These are phyloP conservation scores for Ictidomys tridecemlineatus DNA, from an alignment of 2,113 vertebrate species.

Conservation along the genomic window DNA sequence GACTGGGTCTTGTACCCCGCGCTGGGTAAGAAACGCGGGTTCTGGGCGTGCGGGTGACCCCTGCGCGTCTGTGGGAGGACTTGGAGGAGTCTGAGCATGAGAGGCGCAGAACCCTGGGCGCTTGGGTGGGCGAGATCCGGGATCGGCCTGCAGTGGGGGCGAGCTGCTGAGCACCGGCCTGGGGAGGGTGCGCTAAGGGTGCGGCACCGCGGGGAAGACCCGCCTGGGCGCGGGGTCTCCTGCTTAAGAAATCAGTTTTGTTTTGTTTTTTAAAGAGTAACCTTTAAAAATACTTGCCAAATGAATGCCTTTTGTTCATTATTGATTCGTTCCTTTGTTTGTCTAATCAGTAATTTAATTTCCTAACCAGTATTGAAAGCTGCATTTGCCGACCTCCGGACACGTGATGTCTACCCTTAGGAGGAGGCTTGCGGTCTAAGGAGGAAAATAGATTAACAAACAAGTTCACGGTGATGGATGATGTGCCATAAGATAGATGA, in stretches of 20 bases:
- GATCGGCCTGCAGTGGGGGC: rapidly evolving
- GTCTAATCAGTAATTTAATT: neutral
- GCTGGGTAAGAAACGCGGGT: rapidly evolving
- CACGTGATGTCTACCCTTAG: neutral
- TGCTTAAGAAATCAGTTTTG: neutral
- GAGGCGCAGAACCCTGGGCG: neutral
- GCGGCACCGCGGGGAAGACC: too few species aligned
- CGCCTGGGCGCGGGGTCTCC: neutral
- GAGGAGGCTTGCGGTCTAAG: neutral
- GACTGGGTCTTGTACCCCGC: rapidly evolving
- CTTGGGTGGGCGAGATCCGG: neutral
- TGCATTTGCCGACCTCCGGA: neutral
- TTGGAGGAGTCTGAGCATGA: neutral
- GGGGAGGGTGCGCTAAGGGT: neutral
- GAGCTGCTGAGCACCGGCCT: neutral
- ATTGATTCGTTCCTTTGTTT: neutral
- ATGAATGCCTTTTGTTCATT: neutral
- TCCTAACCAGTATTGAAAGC: neutral
- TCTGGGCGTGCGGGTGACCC: rapidly evolving
- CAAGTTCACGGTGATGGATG: neutral
- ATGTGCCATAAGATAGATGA: neutral
- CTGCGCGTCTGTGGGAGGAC: neutral
- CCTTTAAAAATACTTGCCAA: neutral
- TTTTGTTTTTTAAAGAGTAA: neutral
- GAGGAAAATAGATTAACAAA: neutral